A percentile compares a stretch with the other conserved stretches of the same genome.
Conservation (phyloP, 1,140 invertebrate genomes). For the Drosophila santomea region DNA sequence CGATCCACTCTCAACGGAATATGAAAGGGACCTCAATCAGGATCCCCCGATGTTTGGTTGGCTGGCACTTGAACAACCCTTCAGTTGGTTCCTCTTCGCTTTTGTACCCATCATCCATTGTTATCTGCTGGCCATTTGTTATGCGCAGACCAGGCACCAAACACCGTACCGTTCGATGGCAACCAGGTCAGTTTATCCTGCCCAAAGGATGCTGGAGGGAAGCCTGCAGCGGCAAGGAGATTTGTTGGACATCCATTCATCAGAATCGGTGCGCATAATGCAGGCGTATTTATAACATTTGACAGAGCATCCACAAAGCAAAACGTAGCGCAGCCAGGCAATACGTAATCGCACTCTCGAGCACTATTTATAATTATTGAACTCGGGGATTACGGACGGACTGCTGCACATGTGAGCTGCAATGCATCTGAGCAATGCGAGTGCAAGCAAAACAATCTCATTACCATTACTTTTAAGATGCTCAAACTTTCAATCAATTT, state of each 20-base stretch:
- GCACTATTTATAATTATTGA: slow-evolving; percentile 61
- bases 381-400: slow-evolving; percentile 1
- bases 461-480: slow-evolving; percentile 75
- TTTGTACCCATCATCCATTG: slow-evolving; percentile 52
- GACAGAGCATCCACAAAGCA: slow-evolving; percentile 48
- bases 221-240: not conserved
- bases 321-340: slow-evolving; percentile 34
- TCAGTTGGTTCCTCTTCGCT: slow-evolving; percentile 19
- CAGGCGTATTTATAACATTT: slow-evolving; percentile 64
- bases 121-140: slow-evolving; percentile 65
- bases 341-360: slow-evolving; percentile 30
- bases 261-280: slow-evolving; percentile 53
- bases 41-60: slow-evolving; percentile 20
- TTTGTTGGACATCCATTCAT: slow-evolving; percentile 50
- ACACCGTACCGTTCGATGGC: slow-evolving; percentile 37
- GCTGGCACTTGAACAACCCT: slow-evolving; percentile 40
- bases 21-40: slow-evolving; percentile 41
- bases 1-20: slow-evolving; percentile 34
- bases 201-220: not conserved
- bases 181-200: slow-evolving; percentile 39
- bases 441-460: slow-evolving; percentile 67
- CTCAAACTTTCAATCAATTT: slow-evolving; percentile 81
- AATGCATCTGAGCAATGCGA: slow-evolving; percentile 1
- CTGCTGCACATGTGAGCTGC: slow-evolving; percentile 27
- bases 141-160: slow-evolving; percentile 34